These are phyloP conservation scores for Dasyurus viverrinus DNA, from an alignment of 2,113 vertebrate species.

Conservation along the genomic window DNA sequence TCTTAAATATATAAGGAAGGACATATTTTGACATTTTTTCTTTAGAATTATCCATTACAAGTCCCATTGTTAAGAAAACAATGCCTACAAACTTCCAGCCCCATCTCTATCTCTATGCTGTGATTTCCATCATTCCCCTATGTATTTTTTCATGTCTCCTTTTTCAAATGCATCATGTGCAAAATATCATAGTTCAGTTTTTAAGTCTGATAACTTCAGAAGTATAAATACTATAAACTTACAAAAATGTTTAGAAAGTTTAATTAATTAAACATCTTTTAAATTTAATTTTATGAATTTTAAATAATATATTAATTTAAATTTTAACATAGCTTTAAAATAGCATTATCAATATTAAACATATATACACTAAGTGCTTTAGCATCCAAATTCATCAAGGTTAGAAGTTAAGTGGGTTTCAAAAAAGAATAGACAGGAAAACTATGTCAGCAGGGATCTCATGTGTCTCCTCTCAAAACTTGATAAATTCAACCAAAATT, in stretches of 20 bases:
- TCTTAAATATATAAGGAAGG: not conserved
- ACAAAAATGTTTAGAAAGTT: not conserved
- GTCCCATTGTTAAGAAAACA: rapidly evolving
- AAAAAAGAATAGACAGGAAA: no score
- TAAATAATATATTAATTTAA: not conserved
- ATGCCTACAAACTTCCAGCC: not conserved
- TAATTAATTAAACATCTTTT: not conserved
- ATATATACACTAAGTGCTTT: no score
- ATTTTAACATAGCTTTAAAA: not conserved
- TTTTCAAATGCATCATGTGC: not conserved
- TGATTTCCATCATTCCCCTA: not conserved
- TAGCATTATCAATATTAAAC: no score
- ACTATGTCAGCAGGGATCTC: no score
- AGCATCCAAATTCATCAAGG: no score
- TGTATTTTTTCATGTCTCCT: not conserved
- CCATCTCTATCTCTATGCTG: not conserved
- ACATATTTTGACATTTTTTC: not conserved
- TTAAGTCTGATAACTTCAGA: not conserved
- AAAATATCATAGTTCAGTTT: not conserved
- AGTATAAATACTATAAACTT: not conserved
- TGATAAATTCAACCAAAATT: no score
- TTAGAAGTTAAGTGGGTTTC: no score
- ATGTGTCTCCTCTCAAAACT: no score
- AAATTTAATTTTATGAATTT: not conserved
- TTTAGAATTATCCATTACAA: not conserved